Evolutionary conservation across 2,113 vertebrate genomes (phyloP), one percentile per base, ranked within the genome.

Genomic region (Cololabis saira): DNA sequence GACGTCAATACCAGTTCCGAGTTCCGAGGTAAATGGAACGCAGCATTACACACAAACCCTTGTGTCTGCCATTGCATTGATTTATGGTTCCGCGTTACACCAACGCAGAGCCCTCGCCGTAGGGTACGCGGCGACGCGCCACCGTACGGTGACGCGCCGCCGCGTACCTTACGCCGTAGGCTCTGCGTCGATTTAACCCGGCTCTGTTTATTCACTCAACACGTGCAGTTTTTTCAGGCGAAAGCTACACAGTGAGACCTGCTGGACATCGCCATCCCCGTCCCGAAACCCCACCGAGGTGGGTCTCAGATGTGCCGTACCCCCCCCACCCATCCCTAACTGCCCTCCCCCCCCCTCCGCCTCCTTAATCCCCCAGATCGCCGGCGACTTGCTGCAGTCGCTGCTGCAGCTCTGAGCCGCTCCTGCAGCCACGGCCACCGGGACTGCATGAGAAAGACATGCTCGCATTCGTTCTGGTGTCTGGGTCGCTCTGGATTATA

Each of bases 381-480:
- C 69, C 80, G 78, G 83, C 78, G 85, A 81, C 82, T 81, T 91
- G 85, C 87, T 89, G 91, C 91, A 89, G 91, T 91, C 80, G 74
- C 73, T 88, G 90, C 90, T 89, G 91, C 92, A 88, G 88, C 80
- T 84, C 14, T 85, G 80, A 84, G 79, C 76, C 73, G 77, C 81
- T 82, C 74, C 71, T 82, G 80, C 85, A 37, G n/a, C 84, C 80
- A 84, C 79, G 61, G 79, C 89, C 76, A 68, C 89, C 73, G 84
- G 30, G 33, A 89, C 84, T 90, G 87, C 61, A 92, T 92, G 90
- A 91, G 70, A 87, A 78, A 92, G 92, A 90, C 83, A 93, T 93
- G 93, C 92, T 94, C 82, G 92, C 90, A 67, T 94, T 94, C 83
- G 89, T 93, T 41, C 54, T 94, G 87, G 90, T 93, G 57, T 92